phyloP scores from a whole-genome alignment of 2,888 invertebrate species.

The Lasioglossum malachurum region DNA sequence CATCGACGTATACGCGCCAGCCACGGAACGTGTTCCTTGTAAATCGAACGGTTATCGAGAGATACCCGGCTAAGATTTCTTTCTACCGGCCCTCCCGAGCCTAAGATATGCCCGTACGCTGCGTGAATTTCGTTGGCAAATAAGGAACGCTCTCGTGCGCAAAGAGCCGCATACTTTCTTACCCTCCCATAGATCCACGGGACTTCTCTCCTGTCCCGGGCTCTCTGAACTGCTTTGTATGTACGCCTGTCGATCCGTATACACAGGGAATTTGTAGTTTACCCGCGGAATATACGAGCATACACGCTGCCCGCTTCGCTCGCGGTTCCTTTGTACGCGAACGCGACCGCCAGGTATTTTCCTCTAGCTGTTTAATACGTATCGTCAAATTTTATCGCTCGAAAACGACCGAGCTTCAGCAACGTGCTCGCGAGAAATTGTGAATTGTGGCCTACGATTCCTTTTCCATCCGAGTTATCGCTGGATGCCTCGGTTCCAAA shows the following conservation, averaged over 20 bases:
- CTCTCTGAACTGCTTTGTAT: background rate
- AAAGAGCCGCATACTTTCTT: background rate
- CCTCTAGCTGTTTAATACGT: background rate
- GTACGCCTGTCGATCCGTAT: background rate
- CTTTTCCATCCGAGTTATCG: background rate
- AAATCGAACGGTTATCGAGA: conserved; percentile 52
- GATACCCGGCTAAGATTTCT: conserved; percentile 42
- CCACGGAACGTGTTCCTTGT: conserved; percentile 36
- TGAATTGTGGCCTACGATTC: background rate
- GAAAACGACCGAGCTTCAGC: background rate
- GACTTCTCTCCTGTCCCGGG: background rate
- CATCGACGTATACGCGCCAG: conserved; percentile 46
- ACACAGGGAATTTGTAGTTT: conserved; percentile 4
- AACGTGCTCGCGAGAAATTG: background rate
- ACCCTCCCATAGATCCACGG: background rate
- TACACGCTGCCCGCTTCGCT: background rate
- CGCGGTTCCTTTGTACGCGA: background rate
- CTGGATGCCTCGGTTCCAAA: too few species aligned
- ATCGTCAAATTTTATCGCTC: conserved; percentile 6
- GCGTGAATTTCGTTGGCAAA: conserved; percentile 27
- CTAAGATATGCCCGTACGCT: conserved; percentile 13
- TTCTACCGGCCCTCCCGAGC: conserved; percentile 3
- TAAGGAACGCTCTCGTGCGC: background rate
- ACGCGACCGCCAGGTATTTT: background rate
- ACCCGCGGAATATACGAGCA: background rate